phyloP scores from a whole-genome alignment of 2,888 invertebrate species.

The Bedellia somnulentella region DNA sequence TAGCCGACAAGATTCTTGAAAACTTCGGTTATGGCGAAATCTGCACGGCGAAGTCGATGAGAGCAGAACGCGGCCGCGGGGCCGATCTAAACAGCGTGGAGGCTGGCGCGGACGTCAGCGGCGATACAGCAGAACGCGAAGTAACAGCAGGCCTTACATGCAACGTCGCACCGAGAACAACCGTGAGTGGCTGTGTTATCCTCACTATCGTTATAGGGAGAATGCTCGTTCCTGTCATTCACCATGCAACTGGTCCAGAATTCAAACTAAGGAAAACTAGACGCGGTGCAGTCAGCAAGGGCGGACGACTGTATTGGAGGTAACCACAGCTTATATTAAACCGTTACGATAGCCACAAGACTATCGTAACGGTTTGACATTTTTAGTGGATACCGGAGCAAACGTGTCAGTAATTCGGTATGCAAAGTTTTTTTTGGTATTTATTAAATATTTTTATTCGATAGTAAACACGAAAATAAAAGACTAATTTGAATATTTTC shows the following conservation, averaged over 20 bases:
- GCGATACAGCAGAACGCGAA: background rate
- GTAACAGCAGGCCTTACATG: background rate
- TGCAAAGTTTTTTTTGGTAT: no score
- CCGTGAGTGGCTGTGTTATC: constrained; percentile 10
- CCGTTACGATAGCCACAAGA: no score
- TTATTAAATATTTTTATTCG: no score
- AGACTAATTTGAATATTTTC: no score
- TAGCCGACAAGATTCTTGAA: constrained; percentile 5
- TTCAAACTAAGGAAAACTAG: constrained; percentile 8
- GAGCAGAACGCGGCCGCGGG: no score
- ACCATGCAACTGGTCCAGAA: constrained; percentile 9
- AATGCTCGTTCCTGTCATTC: constrained; percentile 7
- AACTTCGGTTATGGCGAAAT: background rate
- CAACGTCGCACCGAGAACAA: background rate
- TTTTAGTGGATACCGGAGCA: no score
- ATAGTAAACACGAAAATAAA: no score
- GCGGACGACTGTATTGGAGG: constrained; percentile 5
- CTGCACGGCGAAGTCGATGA: background rate
- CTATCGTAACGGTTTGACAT: constrained; percentile 3
- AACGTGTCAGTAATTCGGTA: no score
- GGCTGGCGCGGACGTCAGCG: background rate
- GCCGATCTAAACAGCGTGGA: background rate
- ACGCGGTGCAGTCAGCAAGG: constrained; percentile 4
- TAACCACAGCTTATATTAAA: constrained; percentile 8
- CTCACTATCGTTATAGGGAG: constrained; percentile 8